Base-by-base conservation (phyloP, 2,888 invertebrate species). In the Drosophila paranaensis region DNA sequence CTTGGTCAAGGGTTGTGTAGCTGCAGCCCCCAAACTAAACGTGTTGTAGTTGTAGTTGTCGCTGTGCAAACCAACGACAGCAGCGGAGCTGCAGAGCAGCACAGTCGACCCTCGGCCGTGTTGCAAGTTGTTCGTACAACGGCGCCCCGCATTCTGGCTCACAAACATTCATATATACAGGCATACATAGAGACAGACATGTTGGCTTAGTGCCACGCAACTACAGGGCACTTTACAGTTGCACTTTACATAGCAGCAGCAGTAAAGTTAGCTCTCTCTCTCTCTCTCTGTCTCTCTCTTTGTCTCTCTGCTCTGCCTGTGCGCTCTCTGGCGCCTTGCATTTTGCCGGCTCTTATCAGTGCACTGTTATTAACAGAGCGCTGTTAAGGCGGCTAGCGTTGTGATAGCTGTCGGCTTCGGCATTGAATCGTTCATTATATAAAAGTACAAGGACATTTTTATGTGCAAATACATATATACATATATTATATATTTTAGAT, bases 391-490 rank as follows among this genome's bases (percentile, higher is more conserved):
- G 65, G 55, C 54, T 55, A 42, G 20, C 39, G 54, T n/a, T 20
- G 3, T 54, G 54, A n/a, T 65, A 71, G 69, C 65, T 74, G 74
- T 73, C 72, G 78, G 71, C 81, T 57, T 67, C 77, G 77, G 77
- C 77, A 71, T 61, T 76, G 73, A 75, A 50, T 85, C 81, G 82
- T 82, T 81, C 78, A 74, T 89, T 90, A 83, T 90, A 85, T 87
- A 90, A 89, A 85, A 76, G 78, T 72, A 80, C 90, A 90, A 90
- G 90, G 89, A 84, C 90, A 89, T 72, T 70, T 74, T 50, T 70
- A 89, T 75, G 66, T 81, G 77, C 68, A 16, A 48, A 16, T 33
- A 39, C 16, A 39, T 14, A 11, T 33, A 16, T n/a, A 14, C 6
- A 27, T 27, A 27, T 27, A 27, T 10, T 10, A n/a, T 13, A 30